A percentile compares a stretch with the other conserved stretches of the same genome.
Evolutionary conservation across 2,113 vertebrate genomes (phyloP).

Genomic region (Elachura formosa): DNA sequence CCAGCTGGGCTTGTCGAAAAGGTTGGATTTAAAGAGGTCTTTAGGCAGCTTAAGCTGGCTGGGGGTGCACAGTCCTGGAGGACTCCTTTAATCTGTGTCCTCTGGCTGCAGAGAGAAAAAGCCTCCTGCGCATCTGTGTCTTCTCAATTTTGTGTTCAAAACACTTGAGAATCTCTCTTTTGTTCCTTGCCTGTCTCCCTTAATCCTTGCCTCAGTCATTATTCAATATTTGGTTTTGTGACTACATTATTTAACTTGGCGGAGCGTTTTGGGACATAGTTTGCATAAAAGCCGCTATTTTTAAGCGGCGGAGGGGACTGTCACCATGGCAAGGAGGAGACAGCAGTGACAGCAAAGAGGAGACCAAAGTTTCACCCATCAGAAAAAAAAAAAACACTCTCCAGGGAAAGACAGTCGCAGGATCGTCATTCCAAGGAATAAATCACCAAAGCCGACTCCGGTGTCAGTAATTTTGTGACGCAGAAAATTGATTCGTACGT

Average conservation of each 20-base stretch:
- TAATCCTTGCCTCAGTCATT: conserved; percentile 46
- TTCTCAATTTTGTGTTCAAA: not conserved
- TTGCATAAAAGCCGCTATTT: conserved; percentile 13
- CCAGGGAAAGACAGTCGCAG: not conserved
- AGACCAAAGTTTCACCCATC: conserved; percentile 40
- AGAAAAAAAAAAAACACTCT: not conserved
- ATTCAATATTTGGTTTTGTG: conserved; percentile 63
- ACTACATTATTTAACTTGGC: conserved; percentile 61
- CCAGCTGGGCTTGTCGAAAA: not conserved
- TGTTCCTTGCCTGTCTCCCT: conserved; percentile 34
- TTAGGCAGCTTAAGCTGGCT: not conserved
- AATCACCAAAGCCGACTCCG: conserved; percentile 43
- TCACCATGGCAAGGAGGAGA: not conserved
- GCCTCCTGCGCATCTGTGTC: not conserved
- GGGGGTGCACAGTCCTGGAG: not conserved
- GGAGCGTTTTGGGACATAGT: not conserved
- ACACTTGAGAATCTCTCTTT: conserved; percentile 24
- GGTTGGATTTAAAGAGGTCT: not conserved
- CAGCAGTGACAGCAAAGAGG: not conserved
- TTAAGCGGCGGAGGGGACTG: not conserved
- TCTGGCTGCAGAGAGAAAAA: not conserved
- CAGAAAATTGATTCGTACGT: conserved; percentile 59
- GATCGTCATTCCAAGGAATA: conserved; percentile 5
- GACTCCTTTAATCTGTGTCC: not conserved
- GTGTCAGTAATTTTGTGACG: conserved; percentile 48